Conservation (phyloP, 2,113 vertebrate species). For the Crotalus horridus region DNA sequence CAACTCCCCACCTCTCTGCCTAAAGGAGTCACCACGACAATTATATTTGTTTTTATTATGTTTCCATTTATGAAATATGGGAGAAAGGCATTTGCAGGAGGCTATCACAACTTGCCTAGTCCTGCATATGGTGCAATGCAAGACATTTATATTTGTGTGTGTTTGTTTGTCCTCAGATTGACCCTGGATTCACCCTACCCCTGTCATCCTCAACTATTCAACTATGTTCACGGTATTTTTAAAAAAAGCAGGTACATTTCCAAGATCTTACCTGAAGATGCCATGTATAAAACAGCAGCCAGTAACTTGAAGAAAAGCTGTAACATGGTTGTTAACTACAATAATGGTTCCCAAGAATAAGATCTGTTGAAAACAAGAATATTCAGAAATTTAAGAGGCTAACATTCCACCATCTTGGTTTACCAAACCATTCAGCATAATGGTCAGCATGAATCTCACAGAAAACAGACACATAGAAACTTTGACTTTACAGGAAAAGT, state of each 20-base stretch:
- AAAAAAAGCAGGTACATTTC: neutral
- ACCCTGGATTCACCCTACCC: neutral
- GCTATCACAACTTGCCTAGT: neutral
- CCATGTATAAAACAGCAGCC: neutral
- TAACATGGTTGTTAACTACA: neutral
- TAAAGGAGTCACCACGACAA: neutral
- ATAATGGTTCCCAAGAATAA: neutral
- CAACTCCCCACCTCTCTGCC: neutral
- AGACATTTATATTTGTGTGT: neutral
- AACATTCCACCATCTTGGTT: neutral
- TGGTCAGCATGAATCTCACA: neutral
- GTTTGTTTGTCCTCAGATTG: neutral
- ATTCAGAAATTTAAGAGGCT: neutral
- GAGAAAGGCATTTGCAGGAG: neutral
- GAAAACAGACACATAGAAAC: neutral
- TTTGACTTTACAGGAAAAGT: neutral
- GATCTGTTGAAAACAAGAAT: neutral
- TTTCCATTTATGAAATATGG: too few relatives aligned
- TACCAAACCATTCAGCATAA: neutral
- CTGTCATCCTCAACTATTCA: neutral
- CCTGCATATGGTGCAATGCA: neutral
- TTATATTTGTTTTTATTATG: neutral
- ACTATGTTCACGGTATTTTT: neutral
- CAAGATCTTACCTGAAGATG: slow-evolving; percentile 5
- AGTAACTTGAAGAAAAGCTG: neutral